Evolutionary conservation across 2,113 vertebrate species (phyloP), one percentile per base, ranked within the genome.

Genomic region (Corythornis cristatus): DNA sequence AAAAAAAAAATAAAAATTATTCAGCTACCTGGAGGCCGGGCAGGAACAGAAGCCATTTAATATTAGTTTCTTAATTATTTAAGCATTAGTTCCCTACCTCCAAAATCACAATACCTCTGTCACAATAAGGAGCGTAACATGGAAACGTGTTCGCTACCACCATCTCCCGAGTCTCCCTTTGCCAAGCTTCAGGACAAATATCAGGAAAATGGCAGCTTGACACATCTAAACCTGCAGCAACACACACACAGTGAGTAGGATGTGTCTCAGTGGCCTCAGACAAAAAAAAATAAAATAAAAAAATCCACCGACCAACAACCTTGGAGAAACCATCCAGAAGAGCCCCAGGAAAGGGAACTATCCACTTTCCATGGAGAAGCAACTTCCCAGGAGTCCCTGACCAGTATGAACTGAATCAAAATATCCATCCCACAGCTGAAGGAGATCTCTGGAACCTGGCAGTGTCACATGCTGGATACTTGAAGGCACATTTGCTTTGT

Each of bases 401-500:
- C 73, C 77, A 70, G 50, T 78, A 95, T 46, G 72, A 93, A 92
- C 22, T 8, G 23, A 92, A 85, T 73, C 56, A 57, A 88, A 93
- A 86, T 62, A 93, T 56, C 62, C 33, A 64, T 89, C 66, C 89
- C 64, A 82, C 43, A 82, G 83, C 83, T 90, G 88, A 88, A 72
- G 22, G 88, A 94, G 75, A 78, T 91, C 91, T 94, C 86, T 91
- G 89, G 95, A 96, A 94, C 68, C 81, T 94, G 93, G 95, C 93
- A 92, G 88, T 93, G 90, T 96, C 88, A 72, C 70, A 76, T 0
- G 8, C 43, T 75, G 90, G 92, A 95, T 93, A 89, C 57, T 85
- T 64, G 62, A 86, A 97, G 97, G 96, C 97, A 97, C 95, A 68
- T 97, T 92, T 93, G 90, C 75, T 92, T 93, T 94, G 84, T 92